A percentile compares a stretch with the other conserved stretches of the same genome.
Conservation (phyloP, 2,797 vertebrate genomes). For the Yasuhikotakia modesta region DNA sequence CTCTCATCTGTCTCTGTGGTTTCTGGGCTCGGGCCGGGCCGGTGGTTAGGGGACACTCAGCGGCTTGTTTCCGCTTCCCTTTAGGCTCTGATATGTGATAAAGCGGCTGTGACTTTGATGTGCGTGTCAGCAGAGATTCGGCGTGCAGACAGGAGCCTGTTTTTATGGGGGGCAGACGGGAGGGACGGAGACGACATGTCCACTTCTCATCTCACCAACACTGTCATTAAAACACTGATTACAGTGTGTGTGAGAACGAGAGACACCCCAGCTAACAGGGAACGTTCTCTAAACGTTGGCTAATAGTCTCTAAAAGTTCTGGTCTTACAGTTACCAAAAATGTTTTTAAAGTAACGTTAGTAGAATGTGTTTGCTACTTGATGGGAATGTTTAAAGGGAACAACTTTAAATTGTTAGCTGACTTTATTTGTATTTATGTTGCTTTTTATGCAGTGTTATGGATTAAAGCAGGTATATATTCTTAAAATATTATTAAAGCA, state of each 20-base stretch:
- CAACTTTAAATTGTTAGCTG: too few species aligned
- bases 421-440: too few species aligned
- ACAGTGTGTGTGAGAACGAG: constrained; percentile 21
- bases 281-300: too few species aligned
- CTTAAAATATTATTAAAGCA: too few species aligned
- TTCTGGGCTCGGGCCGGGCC: constrained; percentile 47
- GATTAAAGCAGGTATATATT: too few species aligned
- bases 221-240: constrained; percentile 59
- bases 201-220: constrained; percentile 50
- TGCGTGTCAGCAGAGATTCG: constrained; percentile 39
- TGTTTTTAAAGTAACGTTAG: too few species aligned
- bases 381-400: too few species aligned
- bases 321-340: too few species aligned
- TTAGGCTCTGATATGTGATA: constrained; percentile 54
- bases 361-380: too few species aligned
- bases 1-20: constrained; percentile 49
- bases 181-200: constrained; percentile 59
- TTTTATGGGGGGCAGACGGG: constrained; percentile 61
- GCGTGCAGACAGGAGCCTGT: constrained; percentile 56
- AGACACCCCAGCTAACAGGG: too few species aligned
- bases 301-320: too few species aligned
- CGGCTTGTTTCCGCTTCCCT: constrained; percentile 50
- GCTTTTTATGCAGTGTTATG: too few species aligned
- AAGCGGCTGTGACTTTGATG: constrained; percentile 57
- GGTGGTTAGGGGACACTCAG: constrained; percentile 40